A percentile compares a stretch with the other conserved stretches of the same genome.
Conservation (phyloP, 2,888 invertebrate genomes). For the Drosophila setosimentum region DNA sequence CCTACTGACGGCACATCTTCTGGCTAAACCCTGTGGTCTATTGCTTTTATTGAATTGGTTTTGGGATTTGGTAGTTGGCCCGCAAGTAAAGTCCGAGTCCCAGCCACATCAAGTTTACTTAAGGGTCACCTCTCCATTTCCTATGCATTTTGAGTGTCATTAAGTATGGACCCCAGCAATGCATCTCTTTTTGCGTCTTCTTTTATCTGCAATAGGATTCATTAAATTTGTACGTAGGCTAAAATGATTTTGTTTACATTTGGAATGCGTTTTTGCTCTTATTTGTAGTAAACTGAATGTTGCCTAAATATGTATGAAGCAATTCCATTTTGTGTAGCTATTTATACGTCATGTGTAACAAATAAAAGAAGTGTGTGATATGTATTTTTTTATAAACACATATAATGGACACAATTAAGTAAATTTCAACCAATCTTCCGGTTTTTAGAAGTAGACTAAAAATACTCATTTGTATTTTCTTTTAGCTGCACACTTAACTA, state of each 20-base stretch:
- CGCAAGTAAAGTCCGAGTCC: constrained; percentile 58
- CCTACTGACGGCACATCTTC: not conserved
- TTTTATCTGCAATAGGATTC: constrained; percentile 58
- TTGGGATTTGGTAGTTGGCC: constrained; percentile 72
- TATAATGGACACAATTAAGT: not conserved
- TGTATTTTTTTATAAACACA: not conserved
- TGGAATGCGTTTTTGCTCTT: constrained; percentile 39
- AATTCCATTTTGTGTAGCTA: not conserved
- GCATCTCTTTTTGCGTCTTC: constrained; percentile 23
- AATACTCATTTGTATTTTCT: not conserved
- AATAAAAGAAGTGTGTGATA: not conserved
- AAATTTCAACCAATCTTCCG: not conserved
- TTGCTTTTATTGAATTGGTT: constrained; percentile 81
- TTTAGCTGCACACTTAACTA: not conserved
- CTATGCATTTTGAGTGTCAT: constrained; percentile 59
- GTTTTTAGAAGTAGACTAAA: not conserved
- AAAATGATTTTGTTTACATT: constrained; percentile 74
- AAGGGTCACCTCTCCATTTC: constrained; percentile 50
- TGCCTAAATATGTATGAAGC: constrained; percentile 44
- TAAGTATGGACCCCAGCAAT: constrained; percentile 37
- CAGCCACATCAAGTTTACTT: constrained; percentile 52
- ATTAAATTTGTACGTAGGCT: constrained; percentile 71
- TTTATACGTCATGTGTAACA: not conserved
- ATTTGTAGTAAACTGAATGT: constrained; percentile 39
- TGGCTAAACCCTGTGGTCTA: constrained; percentile 38